These are phyloP conservation scores for Drosophila murphyi DNA, from an alignment of 1,140 invertebrate species.

Conservation along the genomic window DNA sequence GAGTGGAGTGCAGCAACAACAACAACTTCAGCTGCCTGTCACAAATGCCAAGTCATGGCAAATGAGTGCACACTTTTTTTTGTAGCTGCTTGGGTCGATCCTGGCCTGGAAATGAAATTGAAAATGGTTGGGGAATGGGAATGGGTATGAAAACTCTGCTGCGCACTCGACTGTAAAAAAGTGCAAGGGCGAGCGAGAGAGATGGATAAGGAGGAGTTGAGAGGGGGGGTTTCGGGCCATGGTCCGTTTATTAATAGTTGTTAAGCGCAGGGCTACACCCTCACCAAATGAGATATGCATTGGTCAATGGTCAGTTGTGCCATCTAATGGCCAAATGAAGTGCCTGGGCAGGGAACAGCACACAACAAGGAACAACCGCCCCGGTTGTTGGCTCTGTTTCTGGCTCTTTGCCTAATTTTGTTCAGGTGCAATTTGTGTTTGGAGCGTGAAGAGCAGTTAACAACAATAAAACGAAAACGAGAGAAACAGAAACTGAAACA, in stretches of 20 bases:
- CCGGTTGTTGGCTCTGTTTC: background rate
- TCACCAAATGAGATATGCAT: slow-evolving; percentile 23
- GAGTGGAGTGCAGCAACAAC: slow-evolving; percentile 51
- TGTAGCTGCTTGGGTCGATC: slow-evolving; percentile 28
- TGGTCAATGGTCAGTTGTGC: slow-evolving; percentile 58
- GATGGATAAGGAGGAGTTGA: background rate
- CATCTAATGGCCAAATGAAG: slow-evolving; percentile 67
- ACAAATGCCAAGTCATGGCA: slow-evolving; percentile 75
- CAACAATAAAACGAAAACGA: slow-evolving; percentile 19
- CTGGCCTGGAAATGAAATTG: slow-evolving; percentile 30
- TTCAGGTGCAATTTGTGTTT: slow-evolving; percentile 80
- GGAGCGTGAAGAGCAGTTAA: slow-evolving; percentile 60
- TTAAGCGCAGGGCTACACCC: slow-evolving; percentile 80
- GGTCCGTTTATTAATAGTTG: slow-evolving; percentile 76
- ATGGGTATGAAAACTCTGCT: slow-evolving; percentile 27
- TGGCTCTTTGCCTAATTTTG: slow-evolving; percentile 68
- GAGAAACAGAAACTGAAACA: slow-evolving; percentile 13
- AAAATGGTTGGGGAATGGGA: slow-evolving; percentile 10
- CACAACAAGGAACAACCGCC: slow-evolving; percentile 2
- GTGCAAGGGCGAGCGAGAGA: slow-evolving; percentile 36
- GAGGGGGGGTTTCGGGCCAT: slow-evolving; percentile 14
- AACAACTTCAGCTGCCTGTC: slow-evolving; percentile 70
- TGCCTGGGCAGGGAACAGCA: slow-evolving; percentile 6
- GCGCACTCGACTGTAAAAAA: slow-evolving; percentile 69
- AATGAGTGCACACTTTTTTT: slow-evolving; percentile 71